A percentile compares a stretch with the other conserved stretches of the same genome.
phyloP scores from a whole-genome alignment of 2,113 vertebrate genomes.

The Phainopepla nitens region DNA sequence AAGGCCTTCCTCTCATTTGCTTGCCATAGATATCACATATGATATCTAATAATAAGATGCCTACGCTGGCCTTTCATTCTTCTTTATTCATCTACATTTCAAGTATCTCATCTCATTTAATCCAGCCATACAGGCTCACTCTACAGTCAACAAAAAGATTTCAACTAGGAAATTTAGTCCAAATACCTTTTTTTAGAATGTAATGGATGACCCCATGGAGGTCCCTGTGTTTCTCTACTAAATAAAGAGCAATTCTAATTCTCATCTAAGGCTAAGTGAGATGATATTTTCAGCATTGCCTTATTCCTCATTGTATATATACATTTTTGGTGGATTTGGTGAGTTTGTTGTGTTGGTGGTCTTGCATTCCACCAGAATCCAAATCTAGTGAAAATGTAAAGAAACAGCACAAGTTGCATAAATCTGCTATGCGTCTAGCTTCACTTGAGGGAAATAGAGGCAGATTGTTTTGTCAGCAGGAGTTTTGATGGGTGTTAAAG shows the following conservation, averaged over 20 bases:
- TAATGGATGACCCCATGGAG: not conserved
- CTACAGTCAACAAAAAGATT: not conserved
- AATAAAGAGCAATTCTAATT: not conserved
- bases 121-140: not conserved
- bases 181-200: not conserved
- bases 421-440: not conserved
- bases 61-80: not conserved
- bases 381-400: not conserved
- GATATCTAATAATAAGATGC: not conserved
- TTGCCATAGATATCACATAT: fast-evolving
- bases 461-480: not conserved
- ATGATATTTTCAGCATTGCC: not conserved
- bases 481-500: not conserved
- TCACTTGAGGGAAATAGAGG: not conserved
- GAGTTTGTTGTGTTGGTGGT: not conserved
- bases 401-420: not conserved
- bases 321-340: not conserved
- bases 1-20: not conserved
- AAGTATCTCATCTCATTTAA: not conserved
- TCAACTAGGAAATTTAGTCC: not conserved
- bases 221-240: not conserved
- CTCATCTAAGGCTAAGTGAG: not conserved
- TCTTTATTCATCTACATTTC: not conserved
- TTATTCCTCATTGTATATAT: not conserved
- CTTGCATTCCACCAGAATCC: not conserved